Evolutionary conservation across 2,888 invertebrate genomes (phyloP).

Genomic region (Brassicogethes aeneus): DNA sequence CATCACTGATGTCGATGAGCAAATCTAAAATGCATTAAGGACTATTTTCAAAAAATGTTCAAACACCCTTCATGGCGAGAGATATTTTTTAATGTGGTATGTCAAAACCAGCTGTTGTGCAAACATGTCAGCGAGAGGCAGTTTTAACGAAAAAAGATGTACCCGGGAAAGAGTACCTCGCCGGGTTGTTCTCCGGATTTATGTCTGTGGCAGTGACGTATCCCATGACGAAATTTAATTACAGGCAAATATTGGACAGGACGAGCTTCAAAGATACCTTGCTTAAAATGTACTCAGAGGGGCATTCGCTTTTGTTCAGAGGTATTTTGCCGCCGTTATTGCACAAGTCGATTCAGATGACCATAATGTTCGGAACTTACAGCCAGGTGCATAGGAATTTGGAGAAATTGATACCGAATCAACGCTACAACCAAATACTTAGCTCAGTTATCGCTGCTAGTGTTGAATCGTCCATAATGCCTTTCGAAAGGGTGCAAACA

Average conservation of each 20-base stretch:
- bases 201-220: background rate
- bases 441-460: background rate
- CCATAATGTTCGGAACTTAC: background rate
- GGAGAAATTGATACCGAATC: background rate
- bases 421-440: background rate
- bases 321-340: background rate
- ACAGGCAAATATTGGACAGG: background rate
- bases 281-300: background rate
- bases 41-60: slow-evolving; percentile 11
- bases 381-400: background rate
- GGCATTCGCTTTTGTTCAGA: background rate
- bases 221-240: background rate
- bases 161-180: background rate
- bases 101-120: too few species aligned
- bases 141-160: too few species aligned
- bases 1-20: slow-evolving; percentile 94
- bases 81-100: too few species aligned
- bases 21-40: slow-evolving; percentile 58
- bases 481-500: background rate
- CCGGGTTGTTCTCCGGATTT: background rate
- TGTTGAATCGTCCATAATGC: background rate
- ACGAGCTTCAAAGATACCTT: background rate
- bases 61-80: too few species aligned
- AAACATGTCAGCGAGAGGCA: too few species aligned
- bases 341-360: background rate